These are phyloP conservation scores for Drosophila saltans DNA, from an alignment of 1,140 invertebrate species.

Conservation along the genomic window DNA sequence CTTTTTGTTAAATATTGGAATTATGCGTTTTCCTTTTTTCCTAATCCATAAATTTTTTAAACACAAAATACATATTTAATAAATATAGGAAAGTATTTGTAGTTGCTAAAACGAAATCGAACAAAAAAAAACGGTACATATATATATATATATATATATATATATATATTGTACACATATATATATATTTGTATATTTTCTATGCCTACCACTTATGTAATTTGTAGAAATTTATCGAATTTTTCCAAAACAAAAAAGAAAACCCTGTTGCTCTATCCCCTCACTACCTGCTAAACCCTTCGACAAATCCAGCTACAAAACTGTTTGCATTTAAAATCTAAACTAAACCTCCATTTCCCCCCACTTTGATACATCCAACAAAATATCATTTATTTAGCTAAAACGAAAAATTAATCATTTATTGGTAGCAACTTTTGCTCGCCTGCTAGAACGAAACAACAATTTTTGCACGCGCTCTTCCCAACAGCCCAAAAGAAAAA, in stretches of 20 bases:
- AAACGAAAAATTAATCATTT: slow-evolving; percentile 32
- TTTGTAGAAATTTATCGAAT: slow-evolving; percentile 74
- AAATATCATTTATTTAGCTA: slow-evolving; percentile 25
- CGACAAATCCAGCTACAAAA: slow-evolving; percentile 30
- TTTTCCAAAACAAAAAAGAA: slow-evolving; percentile 53
- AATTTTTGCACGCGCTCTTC: slow-evolving; percentile 33
- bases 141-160: slow-evolving; percentile 78
- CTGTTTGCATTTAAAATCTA: slow-evolving; percentile 65
- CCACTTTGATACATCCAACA: slow-evolving; percentile 2
- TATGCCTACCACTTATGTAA: slow-evolving; percentile 81
- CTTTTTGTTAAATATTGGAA: slow-evolving; percentile 11
- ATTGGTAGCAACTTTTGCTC: slow-evolving; percentile 36
- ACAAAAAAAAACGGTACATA: slow-evolving; percentile 64
- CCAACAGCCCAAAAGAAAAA: slow-evolving; percentile 8
- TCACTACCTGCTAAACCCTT: background rate
- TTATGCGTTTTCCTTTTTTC: slow-evolving; percentile 33
- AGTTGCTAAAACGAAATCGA: slow-evolving; percentile 70
- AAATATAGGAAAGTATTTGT: slow-evolving; percentile 77
- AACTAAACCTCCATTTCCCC: background rate
- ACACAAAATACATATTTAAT: slow-evolving; percentile 51
- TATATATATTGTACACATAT: slow-evolving; percentile 68
- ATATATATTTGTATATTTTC: slow-evolving; percentile 81
- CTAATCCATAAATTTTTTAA: slow-evolving; percentile 40
- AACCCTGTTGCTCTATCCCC: background rate
- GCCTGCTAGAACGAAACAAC: slow-evolving; percentile 20